These are phyloP conservation scores for Synanthedon myopaeformis DNA, from an alignment of 2,888 invertebrate genomes.

Conservation along the genomic window DNA sequence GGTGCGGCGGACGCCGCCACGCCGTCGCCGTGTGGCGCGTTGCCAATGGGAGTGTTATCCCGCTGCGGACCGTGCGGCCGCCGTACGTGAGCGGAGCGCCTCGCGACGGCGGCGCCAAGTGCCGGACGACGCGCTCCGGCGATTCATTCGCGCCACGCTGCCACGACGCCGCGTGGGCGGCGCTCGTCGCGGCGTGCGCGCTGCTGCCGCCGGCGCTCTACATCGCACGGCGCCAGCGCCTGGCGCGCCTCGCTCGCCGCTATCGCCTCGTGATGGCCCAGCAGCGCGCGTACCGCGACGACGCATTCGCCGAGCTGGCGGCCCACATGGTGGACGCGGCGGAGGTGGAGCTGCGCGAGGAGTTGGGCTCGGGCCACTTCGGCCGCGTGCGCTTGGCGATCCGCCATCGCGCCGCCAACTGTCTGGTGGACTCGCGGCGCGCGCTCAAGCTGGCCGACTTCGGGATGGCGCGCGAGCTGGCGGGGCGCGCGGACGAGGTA, in stretches of 20 bases:
- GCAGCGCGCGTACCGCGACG: slow-evolving; percentile 77
- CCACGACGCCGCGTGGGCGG: slow-evolving; percentile 53
- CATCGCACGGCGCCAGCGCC: slow-evolving; percentile 74
- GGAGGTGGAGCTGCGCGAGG: slow-evolving; percentile 21
- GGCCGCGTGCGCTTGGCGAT: slow-evolving; percentile 36
- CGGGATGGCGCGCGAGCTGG: slow-evolving; percentile 86
- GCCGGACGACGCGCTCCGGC: slow-evolving; percentile 10
- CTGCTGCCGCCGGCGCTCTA: slow-evolving; percentile 90
- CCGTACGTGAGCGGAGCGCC: not conserved
- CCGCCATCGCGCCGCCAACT: slow-evolving; percentile 81
- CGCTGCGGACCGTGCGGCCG: slow-evolving; percentile 6
- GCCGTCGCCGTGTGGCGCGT: not conserved
- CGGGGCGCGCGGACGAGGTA: slow-evolving; percentile 66
- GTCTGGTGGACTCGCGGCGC: slow-evolving; percentile 78
- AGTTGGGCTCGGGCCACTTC: slow-evolving; percentile 37
- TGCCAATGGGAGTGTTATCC: not conserved
- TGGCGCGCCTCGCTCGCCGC: slow-evolving; percentile 68
- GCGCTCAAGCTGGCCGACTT: slow-evolving; percentile 86
- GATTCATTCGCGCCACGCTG: slow-evolving; percentile 71
- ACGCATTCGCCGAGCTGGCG: slow-evolving; percentile 83
- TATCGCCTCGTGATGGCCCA: slow-evolving; percentile 83
- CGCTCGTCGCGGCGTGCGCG: slow-evolving; percentile 74
- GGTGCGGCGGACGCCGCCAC: slow-evolving; percentile 5
- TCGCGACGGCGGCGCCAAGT: not conserved
- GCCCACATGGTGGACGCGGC: slow-evolving; percentile 20